Conservation (phyloP, 2,888 invertebrate species). For the Plutella xylostella region DNA sequence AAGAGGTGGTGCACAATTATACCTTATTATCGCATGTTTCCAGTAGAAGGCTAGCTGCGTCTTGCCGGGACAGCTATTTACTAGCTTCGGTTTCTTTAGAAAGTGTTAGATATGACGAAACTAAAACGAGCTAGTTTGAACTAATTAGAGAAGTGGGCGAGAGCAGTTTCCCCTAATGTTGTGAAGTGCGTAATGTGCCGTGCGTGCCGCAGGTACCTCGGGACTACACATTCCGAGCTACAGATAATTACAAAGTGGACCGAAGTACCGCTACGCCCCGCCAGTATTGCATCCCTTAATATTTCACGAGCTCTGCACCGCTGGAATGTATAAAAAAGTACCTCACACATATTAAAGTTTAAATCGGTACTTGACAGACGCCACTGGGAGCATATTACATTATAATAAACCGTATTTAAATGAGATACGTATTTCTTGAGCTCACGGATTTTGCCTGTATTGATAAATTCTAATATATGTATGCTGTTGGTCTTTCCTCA, state of each 20-base stretch:
- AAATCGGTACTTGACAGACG: too few relatives aligned
- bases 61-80: slow-evolving; percentile 44
- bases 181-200: slow-evolving; percentile 49
- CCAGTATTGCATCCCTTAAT: slow-evolving; percentile 2
- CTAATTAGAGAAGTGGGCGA: slow-evolving; percentile 46
- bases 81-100: slow-evolving; percentile 60
- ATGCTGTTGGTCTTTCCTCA: background rate
- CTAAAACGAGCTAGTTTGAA: slow-evolving; percentile 43
- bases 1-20: slow-evolving; percentile 61
- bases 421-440: too few relatives aligned
- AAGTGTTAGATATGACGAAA: slow-evolving; percentile 65
- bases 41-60: slow-evolving; percentile 53
- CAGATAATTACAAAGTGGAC: slow-evolving; percentile 34
- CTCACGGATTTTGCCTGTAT: too few relatives aligned
- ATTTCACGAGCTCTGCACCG: too few relatives aligned
- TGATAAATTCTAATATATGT: too few relatives aligned
- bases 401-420: too few relatives aligned
- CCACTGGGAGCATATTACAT: too few relatives aligned
- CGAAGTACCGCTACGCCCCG: slow-evolving; percentile 29
- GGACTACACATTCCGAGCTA: slow-evolving; percentile 16
- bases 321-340: too few relatives aligned
- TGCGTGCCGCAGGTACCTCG: slow-evolving; percentile 48
- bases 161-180: slow-evolving; percentile 40
- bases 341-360: too few relatives aligned
- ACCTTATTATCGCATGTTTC: slow-evolving; percentile 67